phyloP scores from a whole-genome alignment of 2,797 vertebrate species.

The Urophycis tenuis region DNA sequence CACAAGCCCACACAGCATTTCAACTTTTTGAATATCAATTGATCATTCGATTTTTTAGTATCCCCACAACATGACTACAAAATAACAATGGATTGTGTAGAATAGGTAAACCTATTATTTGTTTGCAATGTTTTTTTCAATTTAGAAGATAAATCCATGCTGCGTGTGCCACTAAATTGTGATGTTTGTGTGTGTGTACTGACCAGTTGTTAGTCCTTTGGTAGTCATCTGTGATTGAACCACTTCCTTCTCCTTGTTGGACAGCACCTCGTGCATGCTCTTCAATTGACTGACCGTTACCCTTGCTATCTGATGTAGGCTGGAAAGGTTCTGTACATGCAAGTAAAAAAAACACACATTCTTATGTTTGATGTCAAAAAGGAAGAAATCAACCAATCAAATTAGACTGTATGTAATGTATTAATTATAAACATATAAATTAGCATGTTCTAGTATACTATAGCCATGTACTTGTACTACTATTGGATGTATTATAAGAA shows the following conservation, averaged over 20 bases:
- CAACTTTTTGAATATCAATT: no score
- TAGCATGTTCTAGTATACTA: neutral
- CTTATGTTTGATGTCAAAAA: no score
- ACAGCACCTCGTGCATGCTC: slow-evolving; percentile 93
- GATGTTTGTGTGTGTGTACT: slow-evolving; percentile 41
- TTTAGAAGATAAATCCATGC: neutral
- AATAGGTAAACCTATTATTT: no score
- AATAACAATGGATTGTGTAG: no score
- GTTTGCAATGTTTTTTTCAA: no score
- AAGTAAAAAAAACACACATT: slow-evolving; percentile 19
- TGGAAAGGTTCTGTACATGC: slow-evolving; percentile 78
- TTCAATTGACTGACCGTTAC: slow-evolving; percentile 86
- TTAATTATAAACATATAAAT: neutral
- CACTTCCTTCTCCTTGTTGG: slow-evolving; percentile 92
- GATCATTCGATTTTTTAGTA: no score
- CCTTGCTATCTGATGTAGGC: slow-evolving; percentile 81
- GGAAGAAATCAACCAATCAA: neutral
- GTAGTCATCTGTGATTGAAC: slow-evolving; percentile 91
- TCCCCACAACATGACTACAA: no score
- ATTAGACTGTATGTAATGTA: neutral
- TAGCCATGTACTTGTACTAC: neutral
- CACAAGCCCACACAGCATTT: no score
- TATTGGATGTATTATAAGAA: neutral
- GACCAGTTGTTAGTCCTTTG: slow-evolving; percentile 75
- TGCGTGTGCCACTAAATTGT: neutral